Conservation (phyloP, 2,113 vertebrate genomes). For the Ivindomyrus marchei region DNA sequence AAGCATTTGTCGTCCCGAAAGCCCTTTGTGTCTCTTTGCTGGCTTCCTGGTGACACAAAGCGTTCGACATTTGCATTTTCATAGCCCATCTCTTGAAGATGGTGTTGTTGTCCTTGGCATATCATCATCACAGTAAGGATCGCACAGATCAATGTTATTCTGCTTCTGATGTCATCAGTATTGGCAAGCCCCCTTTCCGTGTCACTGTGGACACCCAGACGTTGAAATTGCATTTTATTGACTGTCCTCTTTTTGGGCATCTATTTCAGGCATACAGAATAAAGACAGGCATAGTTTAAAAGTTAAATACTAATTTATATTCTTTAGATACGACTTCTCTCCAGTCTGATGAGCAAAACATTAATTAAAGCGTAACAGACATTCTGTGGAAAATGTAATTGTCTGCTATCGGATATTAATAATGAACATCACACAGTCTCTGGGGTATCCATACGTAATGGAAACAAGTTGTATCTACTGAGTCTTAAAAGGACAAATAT, state of each 20-base stretch:
- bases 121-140: neutral
- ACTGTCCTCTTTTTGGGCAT: neutral
- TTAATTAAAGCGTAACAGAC: slow-evolving; percentile 2
- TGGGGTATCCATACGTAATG: neutral
- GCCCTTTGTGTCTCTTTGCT: neutral
- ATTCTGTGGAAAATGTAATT: slow-evolving; percentile 9
- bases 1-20: neutral
- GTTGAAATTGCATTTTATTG: neutral
- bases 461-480: neutral
- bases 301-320: neutral
- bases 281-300: neutral
- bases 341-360: slow-evolving; percentile 5
- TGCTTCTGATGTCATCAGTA: neutral
- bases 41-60: neutral
- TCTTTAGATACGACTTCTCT: neutral
- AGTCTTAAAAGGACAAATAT: neutral
- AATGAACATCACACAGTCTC: neutral
- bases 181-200: neutral
- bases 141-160: neutral
- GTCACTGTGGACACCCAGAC: neutral
- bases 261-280: neutral
- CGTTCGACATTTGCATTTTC: neutral
- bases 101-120: neutral
- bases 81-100: neutral
- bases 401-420: slow-evolving; percentile 10